Evolutionary conservation across 2,113 vertebrate genomes (phyloP), one percentile per base, ranked within the genome.

Genomic region (Petrocephalus zakoni): DNA sequence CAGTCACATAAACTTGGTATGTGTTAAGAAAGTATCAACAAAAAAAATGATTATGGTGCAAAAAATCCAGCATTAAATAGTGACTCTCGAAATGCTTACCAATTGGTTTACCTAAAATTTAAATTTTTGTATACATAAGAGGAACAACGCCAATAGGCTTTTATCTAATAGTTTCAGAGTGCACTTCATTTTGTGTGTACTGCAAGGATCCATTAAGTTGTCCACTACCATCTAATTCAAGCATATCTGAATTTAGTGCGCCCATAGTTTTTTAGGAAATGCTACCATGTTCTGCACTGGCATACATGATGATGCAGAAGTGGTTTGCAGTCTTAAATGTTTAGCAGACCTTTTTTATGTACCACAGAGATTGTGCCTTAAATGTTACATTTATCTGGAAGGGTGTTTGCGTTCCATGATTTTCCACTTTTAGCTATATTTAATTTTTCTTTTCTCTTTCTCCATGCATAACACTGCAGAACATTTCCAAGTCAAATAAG

Each of bases 401-500:
- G 34, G 34, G 17, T 34, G 25, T 37, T 75, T 15, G 68, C 11
- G 2, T 75, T 17, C 68, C 25, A 19, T 0, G 29, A 34, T 37
- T 75, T 75, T 78, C 34, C 72, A 78, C 15, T 42, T 13, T 15
- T 6, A 6, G 68, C 4, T 37, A 37, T 21, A 37, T 10, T 2
- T n/a, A 7, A 8, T 42, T 5, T 75, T 64, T 68, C 25, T 68
- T 19, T 19, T 19, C 34, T 42, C 34, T 78, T 37, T 78, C 72
- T 4, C 13, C 34, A 42, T 42, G 72, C 29, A 78, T 19, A 78
- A 78, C 15, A 8, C 72, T 42, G 72, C 72, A 42, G 72, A 19
- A 19, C 15, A 78, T 78, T 78, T 78, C 72, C 72, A 78, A 78
- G 72, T 78, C 72, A 78, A 78, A 78, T 78, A 42, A 78, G 72